A percentile compares a stretch with the other conserved stretches of the same genome.
Evolutionary conservation across 1,140 invertebrate species (phyloP).

Genomic region (Arctopsyche grandis): DNA sequence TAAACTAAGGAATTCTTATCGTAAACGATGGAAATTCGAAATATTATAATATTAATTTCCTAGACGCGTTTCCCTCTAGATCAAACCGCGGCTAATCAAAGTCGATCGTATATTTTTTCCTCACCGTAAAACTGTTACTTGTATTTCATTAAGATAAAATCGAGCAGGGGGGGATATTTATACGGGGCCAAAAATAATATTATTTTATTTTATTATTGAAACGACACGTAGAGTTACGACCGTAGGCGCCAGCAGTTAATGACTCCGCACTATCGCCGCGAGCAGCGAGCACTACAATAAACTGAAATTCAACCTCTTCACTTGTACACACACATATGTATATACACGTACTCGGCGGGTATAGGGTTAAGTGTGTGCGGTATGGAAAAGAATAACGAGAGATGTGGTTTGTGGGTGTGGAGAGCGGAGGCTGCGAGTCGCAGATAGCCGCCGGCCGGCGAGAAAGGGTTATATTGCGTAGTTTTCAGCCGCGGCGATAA

Average conservation of each 20-base stretch:
- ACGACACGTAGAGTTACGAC: conserved; percentile 4
- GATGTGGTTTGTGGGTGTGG: conserved; percentile 15
- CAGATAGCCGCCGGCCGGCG: conserved; percentile 38
- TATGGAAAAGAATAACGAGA: conserved; percentile 19
- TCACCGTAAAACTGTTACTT: too few species aligned
- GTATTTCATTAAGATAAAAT: too few species aligned
- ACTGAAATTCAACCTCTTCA: conserved; percentile 13
- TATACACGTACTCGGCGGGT: neutral
- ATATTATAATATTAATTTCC: too few species aligned
- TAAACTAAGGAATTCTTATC: too few species aligned
- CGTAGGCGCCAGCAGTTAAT: conserved; percentile 1
- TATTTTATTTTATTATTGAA: conserved; percentile 13
- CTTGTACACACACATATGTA: neutral
- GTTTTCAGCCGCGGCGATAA: conserved; percentile 48
- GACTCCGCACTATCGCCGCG: conserved; percentile 8
- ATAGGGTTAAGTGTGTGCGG: neutral
- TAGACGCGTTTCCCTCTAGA: too few species aligned
- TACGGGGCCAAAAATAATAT: neutral
- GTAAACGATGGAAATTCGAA: too few species aligned
- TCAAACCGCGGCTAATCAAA: too few species aligned
- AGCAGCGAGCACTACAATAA: conserved; percentile 13
- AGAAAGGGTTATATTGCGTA: conserved; percentile 49
- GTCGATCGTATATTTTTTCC: too few species aligned
- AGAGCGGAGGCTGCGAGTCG: conserved; percentile 39
- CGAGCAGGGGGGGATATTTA: too few species aligned